Base-by-base conservation (phyloP, 1,140 invertebrate genomes). In the Drosophila insularis region DNA sequence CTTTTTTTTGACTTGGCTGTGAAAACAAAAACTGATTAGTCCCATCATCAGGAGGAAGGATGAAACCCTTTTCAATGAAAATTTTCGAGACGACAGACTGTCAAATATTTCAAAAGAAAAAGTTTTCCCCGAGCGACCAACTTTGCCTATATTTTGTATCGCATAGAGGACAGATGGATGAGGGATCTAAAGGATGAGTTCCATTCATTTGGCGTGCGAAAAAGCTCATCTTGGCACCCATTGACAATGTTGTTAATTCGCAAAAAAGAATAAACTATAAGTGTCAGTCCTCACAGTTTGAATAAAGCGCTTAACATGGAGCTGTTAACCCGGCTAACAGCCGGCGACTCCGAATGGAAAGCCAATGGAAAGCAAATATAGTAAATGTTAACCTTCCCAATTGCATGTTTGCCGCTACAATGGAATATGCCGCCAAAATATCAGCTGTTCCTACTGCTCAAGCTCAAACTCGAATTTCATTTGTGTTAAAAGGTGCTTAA, bases 381-480 rank as follows among this genome's bases (percentile, higher is more conserved):
- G 54, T 53, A 39, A 63, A 40, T 37, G 43, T 69, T 53, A 27
- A 43, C 40, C 58, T 37, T 72, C 35, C 54, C 66, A 8, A n/a
- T 21, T 11, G 43, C 14, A 10, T 5, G 0, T 10, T 19, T 76
- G 32, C 40, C 50, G 62, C 65, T 31, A 17, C 2, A n/a, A 43
- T 86, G 81, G 79, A 79, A 86, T 37, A 73, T 72, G 68, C 71
- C 78, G 81, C 74, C 78, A 78, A 81, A 87, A 75, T 53, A 54
- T 71, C 81, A 87, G 82, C 82, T 87, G 81, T 70, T 85, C 23
- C 32, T 50, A 17, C 19, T 39, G 31, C 46, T 66, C 50, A 23
- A 10, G n/a, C 40, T 7, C n/a, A 27, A 14, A 17, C 27, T 43
- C 68, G 64, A 32, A 50, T 63, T 61, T 32, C 58, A 35, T 35